A percentile compares a stretch with the other conserved stretches of the same genome.
Evolutionary conservation across 2,797 vertebrate species (phyloP).

Genomic region (Simalia tracyae): DNA sequence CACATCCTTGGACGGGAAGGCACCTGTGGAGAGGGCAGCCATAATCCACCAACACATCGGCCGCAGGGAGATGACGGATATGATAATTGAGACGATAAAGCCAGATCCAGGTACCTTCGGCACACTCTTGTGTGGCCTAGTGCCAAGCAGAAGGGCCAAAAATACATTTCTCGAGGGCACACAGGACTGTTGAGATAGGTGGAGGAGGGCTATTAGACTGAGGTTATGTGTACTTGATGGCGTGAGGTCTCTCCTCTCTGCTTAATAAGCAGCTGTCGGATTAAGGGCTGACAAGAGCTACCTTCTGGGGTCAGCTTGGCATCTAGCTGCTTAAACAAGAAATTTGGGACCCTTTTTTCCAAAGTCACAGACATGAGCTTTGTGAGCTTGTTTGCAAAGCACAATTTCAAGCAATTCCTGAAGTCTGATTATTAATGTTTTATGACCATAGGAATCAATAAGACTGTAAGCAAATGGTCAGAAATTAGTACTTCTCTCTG

Average conservation of each 20-base stretch:
- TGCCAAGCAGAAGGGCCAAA: no score
- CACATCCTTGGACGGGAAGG: slow-evolving; percentile 82
- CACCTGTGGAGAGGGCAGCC: slow-evolving; percentile 80
- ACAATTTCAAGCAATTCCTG: not conserved
- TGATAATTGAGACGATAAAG: slow-evolving; percentile 94
- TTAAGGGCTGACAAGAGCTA: not conserved
- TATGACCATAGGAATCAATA: not conserved
- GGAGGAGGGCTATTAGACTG: not conserved
- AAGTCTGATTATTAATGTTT: not conserved
- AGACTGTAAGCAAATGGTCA: not conserved
- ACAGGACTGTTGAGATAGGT: no score
- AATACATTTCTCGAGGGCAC: not conserved
- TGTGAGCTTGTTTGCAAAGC: not conserved
- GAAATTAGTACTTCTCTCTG: not conserved
- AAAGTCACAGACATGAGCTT: not conserved
- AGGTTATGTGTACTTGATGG: not conserved
- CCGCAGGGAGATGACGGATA: slow-evolving; percentile 91
- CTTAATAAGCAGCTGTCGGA: not conserved
- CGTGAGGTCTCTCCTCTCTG: not conserved
- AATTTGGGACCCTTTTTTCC: not conserved
- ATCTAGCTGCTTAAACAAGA: not conserved
- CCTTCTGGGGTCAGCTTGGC: not conserved
- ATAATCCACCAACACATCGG: slow-evolving; percentile 94
- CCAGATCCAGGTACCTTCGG: slow-evolving; percentile 77
- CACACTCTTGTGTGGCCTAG: not conserved